Conservation (phyloP, 2,888 invertebrate species). For the Coelogynopora nodosa region DNA sequence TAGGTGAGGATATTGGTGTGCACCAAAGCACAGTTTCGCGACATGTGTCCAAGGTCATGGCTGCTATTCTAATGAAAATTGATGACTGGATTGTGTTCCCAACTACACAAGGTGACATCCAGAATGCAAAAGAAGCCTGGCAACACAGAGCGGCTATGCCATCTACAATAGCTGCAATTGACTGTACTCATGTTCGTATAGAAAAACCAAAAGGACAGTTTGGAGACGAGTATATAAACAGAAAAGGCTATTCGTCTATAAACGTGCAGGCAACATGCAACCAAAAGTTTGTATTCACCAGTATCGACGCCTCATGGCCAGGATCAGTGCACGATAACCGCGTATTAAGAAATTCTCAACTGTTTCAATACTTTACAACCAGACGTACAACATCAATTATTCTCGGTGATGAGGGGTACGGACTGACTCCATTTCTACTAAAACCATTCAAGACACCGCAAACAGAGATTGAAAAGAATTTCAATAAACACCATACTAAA, state of each 20-base stretch:
- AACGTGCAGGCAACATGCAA: constrained; percentile 4
- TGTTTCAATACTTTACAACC: neutral
- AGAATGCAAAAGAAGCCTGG: neutral
- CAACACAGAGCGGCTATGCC: neutral
- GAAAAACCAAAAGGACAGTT: neutral
- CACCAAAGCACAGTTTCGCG: neutral
- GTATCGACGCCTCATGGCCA: neutral
- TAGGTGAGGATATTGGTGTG: neutral
- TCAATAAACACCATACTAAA: neutral
- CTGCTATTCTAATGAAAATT: neutral
- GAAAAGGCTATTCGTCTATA: neutral
- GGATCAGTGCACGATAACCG: neutral
- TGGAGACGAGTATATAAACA: constrained; percentile 9
- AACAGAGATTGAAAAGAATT: neutral
- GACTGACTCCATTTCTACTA: neutral
- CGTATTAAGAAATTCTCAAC: neutral
- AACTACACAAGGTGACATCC: neutral
- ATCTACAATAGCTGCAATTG: constrained; percentile 1
- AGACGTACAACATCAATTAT: neutral
- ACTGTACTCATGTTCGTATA: neutral
- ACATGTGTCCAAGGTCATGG: constrained; percentile 5
- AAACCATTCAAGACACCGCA: neutral
- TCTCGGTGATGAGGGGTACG: too few species aligned
- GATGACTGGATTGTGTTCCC: constrained; percentile 38
- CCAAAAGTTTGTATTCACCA: neutral